Evolutionary conservation across 53 echinoderm and acorn worm species (phyloP).

Genomic region (Astropecten irregularis): DNA sequence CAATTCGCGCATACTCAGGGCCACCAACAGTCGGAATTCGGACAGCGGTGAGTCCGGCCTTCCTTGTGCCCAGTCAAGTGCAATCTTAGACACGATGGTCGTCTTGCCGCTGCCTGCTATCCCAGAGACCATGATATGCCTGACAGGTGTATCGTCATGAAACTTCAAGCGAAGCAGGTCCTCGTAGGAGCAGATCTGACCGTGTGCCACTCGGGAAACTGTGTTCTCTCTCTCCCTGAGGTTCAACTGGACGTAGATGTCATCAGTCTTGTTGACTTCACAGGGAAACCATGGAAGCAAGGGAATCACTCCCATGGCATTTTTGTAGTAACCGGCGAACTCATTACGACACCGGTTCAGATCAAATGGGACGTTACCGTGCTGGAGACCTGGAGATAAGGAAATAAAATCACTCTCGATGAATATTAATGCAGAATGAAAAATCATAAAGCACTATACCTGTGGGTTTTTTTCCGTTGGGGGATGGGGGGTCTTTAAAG

Average conservation of each 20-base stretch:
- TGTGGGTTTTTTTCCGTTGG: too few species aligned
- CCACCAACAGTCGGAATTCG: slow-evolving; percentile 27
- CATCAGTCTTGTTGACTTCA: background rate
- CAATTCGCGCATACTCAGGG: slow-evolving; percentile 31
- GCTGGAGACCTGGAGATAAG: too few species aligned
- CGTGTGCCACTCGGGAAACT: background rate
- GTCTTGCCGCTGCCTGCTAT: slow-evolving; percentile 62
- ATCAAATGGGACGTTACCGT: too few species aligned
- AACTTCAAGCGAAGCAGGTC: slow-evolving; percentile 7
- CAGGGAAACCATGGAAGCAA: slow-evolving; percentile 34
- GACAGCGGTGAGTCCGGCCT: background rate
- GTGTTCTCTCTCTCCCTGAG: slow-evolving; percentile 7
- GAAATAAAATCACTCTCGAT: background rate
- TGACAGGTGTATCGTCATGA: background rate
- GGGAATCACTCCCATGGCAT: slow-evolving; percentile 21
- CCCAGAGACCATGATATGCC: background rate
- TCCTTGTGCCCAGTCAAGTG: slow-evolving; percentile 51
- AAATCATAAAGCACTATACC: background rate
- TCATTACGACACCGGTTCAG: slow-evolving; percentile 14
- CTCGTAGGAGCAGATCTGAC: background rate
- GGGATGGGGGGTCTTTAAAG: too few species aligned
- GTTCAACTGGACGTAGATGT: slow-evolving; percentile 25
- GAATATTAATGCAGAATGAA: background rate
- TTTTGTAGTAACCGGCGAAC: slow-evolving; percentile 22
- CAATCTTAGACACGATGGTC: slow-evolving; percentile 46